Conservation (phyloP, 2,797 vertebrate genomes). For the Eulemur mongoz region DNA sequence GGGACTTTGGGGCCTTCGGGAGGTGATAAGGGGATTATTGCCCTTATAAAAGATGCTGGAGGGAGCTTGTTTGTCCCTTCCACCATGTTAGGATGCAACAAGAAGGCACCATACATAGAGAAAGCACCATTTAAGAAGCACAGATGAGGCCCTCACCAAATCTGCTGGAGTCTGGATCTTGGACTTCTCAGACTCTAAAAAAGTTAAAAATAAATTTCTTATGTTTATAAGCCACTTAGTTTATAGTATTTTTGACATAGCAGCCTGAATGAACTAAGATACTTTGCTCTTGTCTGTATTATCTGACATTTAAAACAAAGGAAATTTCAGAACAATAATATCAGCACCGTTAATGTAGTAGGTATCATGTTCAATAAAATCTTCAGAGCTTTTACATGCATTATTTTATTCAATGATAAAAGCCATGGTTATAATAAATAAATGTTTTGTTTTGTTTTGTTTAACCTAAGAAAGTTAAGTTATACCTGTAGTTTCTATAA, state of each 20-base stretch:
- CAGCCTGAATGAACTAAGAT: not conserved
- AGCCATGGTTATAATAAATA: not conserved
- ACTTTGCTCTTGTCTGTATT: not conserved
- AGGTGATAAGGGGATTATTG: not conserved
- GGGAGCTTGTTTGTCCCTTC: too few relatives aligned
- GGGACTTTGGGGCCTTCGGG: not conserved
- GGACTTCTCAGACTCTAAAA: not conserved
- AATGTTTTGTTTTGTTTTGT: not conserved
- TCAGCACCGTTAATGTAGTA: not conserved
- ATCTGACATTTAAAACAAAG: not conserved
- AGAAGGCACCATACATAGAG: not conserved
- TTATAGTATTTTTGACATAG: not conserved
- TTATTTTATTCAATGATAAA: not conserved
- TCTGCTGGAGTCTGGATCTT: not conserved
- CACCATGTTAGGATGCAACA: not conserved
- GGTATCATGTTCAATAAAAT: not conserved
- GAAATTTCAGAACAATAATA: not conserved
- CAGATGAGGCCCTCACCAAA: not conserved
- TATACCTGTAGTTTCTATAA: not conserved
- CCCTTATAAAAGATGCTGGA: accelerated
- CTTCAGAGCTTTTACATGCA: not conserved
- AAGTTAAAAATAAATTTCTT: not conserved
- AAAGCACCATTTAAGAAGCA: not conserved
- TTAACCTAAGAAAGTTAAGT: not conserved
- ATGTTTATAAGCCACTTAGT: not conserved